phyloP scores from a whole-genome alignment of 1,140 invertebrate species.

The Steinernema khuongi region DNA sequence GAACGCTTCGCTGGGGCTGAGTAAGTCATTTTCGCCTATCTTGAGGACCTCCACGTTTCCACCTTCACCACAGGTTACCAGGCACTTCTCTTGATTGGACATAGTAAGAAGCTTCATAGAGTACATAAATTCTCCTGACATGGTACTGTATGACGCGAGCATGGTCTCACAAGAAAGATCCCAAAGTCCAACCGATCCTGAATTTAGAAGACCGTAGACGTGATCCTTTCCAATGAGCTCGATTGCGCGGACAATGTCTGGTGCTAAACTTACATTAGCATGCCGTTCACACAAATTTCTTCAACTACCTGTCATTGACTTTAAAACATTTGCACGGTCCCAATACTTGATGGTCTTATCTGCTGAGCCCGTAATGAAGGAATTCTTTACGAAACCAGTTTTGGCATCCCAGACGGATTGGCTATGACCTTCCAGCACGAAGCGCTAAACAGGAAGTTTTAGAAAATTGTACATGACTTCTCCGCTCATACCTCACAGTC shows the following conservation, averaged over 20 bases:
- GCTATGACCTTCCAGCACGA: constrained; percentile 66
- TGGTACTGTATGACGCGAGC: background rate
- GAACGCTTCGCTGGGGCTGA: constrained; percentile 68
- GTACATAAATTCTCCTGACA: constrained; percentile 1
- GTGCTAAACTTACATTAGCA: too few species aligned
- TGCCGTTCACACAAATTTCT: background rate
- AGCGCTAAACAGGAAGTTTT: constrained; percentile 22
- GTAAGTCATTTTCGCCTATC: constrained; percentile 53
- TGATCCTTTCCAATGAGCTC: background rate
- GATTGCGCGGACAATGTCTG: background rate
- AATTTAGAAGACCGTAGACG: background rate
- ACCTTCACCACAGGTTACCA: constrained; percentile 79
- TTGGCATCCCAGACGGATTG: constrained; percentile 81
- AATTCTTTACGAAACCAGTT: constrained; percentile 64
- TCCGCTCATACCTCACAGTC: constrained; percentile 14
- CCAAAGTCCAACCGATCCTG: background rate
- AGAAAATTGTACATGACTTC: background rate
- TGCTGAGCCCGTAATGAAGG: constrained; percentile 67
- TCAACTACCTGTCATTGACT: background rate
- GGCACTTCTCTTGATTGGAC: constrained; percentile 45
- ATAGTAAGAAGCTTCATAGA: background rate
- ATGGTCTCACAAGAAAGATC: background rate
- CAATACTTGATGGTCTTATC: constrained; percentile 83
- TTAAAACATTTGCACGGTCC: constrained; percentile 63
- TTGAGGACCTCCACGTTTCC: constrained; percentile 77